Evolutionary conservation across 2,888 invertebrate genomes (phyloP), one percentile per base, ranked within the genome.

Genomic region (Pristionchus fissidentatus): DNA sequence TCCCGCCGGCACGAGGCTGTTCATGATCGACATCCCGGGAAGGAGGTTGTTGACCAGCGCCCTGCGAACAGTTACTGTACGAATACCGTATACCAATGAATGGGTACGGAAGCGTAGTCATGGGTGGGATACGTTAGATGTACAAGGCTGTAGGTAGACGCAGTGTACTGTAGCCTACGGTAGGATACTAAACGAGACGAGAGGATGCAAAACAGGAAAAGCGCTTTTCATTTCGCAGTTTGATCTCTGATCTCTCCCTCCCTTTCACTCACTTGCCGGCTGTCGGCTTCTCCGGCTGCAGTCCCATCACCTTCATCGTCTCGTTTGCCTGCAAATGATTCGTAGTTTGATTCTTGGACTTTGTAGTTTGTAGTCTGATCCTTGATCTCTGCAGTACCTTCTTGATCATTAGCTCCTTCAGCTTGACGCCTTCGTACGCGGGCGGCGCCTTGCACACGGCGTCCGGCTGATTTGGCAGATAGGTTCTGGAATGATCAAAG

Each of bases 391-490:
- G 29, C 62, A 62, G 29, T n/a, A 77, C 75, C 75, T 90, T 91
- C 84, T 90, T 88, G 84, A 92, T 90, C 92, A 92, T 90, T 84
- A 92, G 85, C 57, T 92, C 92, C 62, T 90, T 90, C 57, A 92
- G 85, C 15, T 87, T 87, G 22, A 85, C 87, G 19, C 90, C 90
- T 3, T 86, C 87, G 55, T 86, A 88, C 60, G 89, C 84, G 22
- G 86, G 86, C 19, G 92, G 92, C 8, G 87, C 89, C 10, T 85
- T 85, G 81, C 92, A 92, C 15, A 75, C 83, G 43, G 92, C 88
- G 32, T 92, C 92, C n/a, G 88, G 85, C 85, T 92, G 91, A 41
- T 85, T 85, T 7, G 92, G 90, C 35, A 91, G 84, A 85, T 90
- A 92, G 3, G 92, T 49, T 22, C 75, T 46, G 75, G 26, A 5